Conservation (phyloP, 2,113 vertebrate genomes). For the Forbesichthys agassizii region DNA sequence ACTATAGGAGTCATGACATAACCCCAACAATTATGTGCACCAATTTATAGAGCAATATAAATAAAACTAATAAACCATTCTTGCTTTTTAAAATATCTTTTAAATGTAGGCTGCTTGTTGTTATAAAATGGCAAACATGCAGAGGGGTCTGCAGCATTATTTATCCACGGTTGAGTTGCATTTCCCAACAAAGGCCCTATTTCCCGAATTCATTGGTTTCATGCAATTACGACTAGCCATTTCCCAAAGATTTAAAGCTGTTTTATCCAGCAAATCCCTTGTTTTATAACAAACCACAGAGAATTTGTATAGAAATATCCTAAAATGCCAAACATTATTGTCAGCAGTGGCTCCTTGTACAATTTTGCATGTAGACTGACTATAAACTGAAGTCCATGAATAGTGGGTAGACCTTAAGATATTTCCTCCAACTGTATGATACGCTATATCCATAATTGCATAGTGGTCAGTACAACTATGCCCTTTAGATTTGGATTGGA, state of each 20-base stretch:
- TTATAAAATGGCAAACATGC: constrained; percentile 28
- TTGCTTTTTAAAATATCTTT: constrained; percentile 12
- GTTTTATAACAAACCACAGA: constrained; percentile 42
- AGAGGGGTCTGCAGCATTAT: constrained; percentile 30
- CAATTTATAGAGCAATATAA: neutral
- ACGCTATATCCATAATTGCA: constrained; percentile 45
- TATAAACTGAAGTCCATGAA: constrained; percentile 27
- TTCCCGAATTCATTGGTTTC: constrained; percentile 41
- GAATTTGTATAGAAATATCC: constrained; percentile 16
- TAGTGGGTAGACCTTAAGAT: constrained; percentile 36
- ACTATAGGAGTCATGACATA: constrained; percentile 6
- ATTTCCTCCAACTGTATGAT: constrained; percentile 20
- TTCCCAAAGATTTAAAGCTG: constrained; percentile 53
- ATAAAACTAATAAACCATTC: neutral
- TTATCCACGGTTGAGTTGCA: constrained; percentile 30
- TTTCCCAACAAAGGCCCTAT: constrained; percentile 50
- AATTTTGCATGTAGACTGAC: constrained; percentile 20
- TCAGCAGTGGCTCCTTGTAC: constrained; percentile 24
- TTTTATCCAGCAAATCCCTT: constrained; percentile 44
- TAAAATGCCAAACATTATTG: constrained; percentile 9
- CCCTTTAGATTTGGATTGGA: constrained; percentile 51
- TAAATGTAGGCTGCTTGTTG: neutral
- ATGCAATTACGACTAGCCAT: constrained; percentile 43
- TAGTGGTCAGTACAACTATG: constrained; percentile 26
- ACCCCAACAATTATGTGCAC: constrained; percentile 8